Base-by-base conservation (phyloP, 2,113 vertebrate species). In the Pantherophis guttatus region DNA sequence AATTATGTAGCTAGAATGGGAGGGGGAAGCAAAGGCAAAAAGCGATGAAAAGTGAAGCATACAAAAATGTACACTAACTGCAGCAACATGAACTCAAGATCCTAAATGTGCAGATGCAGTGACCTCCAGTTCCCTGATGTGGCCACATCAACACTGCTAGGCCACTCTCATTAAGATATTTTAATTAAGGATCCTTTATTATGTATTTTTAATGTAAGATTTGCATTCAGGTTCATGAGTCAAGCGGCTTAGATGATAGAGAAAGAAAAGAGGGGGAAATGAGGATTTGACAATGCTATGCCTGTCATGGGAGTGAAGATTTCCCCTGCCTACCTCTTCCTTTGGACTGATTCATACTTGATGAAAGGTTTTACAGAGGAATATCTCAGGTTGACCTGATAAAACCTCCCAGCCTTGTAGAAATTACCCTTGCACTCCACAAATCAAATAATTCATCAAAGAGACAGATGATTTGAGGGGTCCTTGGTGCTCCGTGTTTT, bases 191-290 rank as follows among this genome's bases (percentile, higher is more conserved):
- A 17, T 3, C 50, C 52, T 92, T 89, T 88, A 89, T 92, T 88
- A 75, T 92, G 55, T 92, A 62, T 92, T 92, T 92, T 89, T 75
- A 88, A 92, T 88, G 54, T 89, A 88, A 62, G 87, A 92, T 62
- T 39, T 55, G 50, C 44, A 15, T 33, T 55, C 86, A n/a, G 59
- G 88, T 88, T 92, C 91, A 92, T 55, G 88, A 55, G 55, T 92
- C 52, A 57, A 92, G 62, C 75, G 91, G 87, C 59, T 89, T 54
- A 89, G 52, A 65, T 65, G 87, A 92, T 48, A 75, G 23, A 58
- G n/a, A 52, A 21, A 52, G 44, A 87, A 58, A 75, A 88, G 54
- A 75, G 59, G 29, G 1, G 65, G 59, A 87, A 55, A 92, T 29
- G 11, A 39, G 52, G 13, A 48, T 24, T 48, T 81, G 75, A 44